These are phyloP conservation scores for Borostomias antarcticus DNA, from an alignment of 2,797 vertebrate species.

Conservation along the genomic window DNA sequence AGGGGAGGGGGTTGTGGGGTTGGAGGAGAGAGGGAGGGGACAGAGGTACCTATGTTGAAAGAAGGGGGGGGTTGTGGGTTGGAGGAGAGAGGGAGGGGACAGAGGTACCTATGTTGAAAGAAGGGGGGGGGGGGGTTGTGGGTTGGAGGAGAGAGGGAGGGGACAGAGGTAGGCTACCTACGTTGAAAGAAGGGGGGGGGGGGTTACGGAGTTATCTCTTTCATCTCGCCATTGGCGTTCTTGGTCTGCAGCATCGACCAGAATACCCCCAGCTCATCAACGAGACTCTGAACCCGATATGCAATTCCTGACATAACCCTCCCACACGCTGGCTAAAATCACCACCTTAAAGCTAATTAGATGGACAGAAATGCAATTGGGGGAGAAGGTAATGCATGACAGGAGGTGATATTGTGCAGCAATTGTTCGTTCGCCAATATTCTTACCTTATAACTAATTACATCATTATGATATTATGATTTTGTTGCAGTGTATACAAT, in stretches of 20 bases:
- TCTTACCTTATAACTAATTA: no score
- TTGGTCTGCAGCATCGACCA: slow-evolving; percentile 28
- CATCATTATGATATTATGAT: no score
- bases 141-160: no score
- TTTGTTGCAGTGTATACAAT: no score
- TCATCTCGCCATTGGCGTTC: slow-evolving; percentile 52
- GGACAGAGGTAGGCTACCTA: no score
- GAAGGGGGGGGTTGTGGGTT: no score
- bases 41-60: no score
- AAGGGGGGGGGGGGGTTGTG: no score
- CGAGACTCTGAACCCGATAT: slow-evolving; percentile 56
- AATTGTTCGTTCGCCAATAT: no score
- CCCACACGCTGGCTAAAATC: slow-evolving; percentile 47
- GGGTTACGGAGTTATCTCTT: slow-evolving; percentile 55
- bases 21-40: no score
- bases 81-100: no score
- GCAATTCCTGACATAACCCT: slow-evolving; percentile 54
- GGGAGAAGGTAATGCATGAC: slow-evolving; percentile 49
- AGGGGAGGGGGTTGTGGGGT: slow-evolving; percentile 33
- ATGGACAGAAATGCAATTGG: slow-evolving; percentile 55
- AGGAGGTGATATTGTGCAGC: slow-evolving; percentile 36
- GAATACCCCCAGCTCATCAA: slow-evolving; percentile 54
- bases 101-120: no score
- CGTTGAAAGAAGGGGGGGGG: slow-evolving; percentile 8
- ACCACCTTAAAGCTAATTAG: slow-evolving; percentile 58